Base-by-base conservation (phyloP, 2,113 vertebrate species). In the Amia ocellicauda region DNA sequence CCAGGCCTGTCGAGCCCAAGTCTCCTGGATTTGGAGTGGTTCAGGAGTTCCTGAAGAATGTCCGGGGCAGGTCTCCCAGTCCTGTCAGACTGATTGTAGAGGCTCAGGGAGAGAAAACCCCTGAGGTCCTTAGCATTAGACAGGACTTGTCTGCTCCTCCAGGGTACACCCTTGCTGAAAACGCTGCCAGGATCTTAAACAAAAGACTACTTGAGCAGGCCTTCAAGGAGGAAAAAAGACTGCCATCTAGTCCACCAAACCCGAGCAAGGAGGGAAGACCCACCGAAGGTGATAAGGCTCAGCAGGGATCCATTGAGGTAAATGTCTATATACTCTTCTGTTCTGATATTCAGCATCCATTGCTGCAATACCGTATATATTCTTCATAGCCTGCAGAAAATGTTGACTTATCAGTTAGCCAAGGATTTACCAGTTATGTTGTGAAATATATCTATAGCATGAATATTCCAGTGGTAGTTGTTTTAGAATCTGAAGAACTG, bases 301-400 rank as follows among this genome's bases (percentile, higher is more conserved):
- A 93, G 76, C 80, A 88, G 58, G 93, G 87, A 83, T 88, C 92
- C 78, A 93, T 98, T 75, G 96, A 98, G 96, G 96, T 98, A 95
- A 94, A 79, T 74, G 71, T 73, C 36, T 27, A 3, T 36, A 23
- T 23, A 9, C 20, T 5, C 2, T 26, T 54, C 3, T 24, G n/a
- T 11, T 54, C 7, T 54, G 14, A n/a, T 17, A 47, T 47, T 13
- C 5, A 16, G 45, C 45, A n/a, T 47, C n/a, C 14, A 47, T 7
- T 36, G 31, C 1, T 7, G 31, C 11, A 11, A 36, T n/a, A n/a
- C n/a, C n/a, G n/a, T n/a, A n/a, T n/a, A n/a, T 11, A 36, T 36
- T 36, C 31, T 36, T 36, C 11, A 5, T 7, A 36, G 31, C 31
- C 31, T 36, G 11, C 31, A 7, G 31, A 7, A 36, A 36, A 36